Conservation (phyloP, 2,797 vertebrate genomes). For the Chelonia mydas region DNA sequence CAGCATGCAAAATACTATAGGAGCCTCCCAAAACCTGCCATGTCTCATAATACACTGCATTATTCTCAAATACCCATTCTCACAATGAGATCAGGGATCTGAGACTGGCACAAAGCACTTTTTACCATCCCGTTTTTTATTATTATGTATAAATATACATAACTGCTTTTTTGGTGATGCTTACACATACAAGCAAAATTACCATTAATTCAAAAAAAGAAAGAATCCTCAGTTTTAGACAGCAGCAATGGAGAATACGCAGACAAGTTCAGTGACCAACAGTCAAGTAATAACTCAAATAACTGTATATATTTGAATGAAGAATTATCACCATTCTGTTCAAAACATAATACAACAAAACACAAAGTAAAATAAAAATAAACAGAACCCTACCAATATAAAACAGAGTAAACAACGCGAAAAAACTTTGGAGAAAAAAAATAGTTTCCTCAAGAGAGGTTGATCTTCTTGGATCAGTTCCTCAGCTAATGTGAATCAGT, state of each 20-base stretch:
- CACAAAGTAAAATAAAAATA: not conserved
- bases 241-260: not conserved
- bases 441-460: not conserved
- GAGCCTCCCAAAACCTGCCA: not conserved
- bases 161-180: not conserved
- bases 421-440: not conserved
- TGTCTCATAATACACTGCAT: not conserved
- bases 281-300: not conserved
- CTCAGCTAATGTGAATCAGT: not conserved
- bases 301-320: not conserved
- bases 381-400: not conserved
- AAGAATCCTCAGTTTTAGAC: not conserved
- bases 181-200: not conserved
- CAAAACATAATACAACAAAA: constrained; percentile 1
- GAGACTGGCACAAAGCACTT: not conserved
- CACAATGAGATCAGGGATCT: not conserved
- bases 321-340: not conserved
- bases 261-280: not conserved
- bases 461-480: not conserved
- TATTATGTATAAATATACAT: not conserved
- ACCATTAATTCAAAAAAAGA: not conserved
- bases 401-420: not conserved
- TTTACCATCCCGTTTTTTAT: not conserved
- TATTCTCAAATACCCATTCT: not conserved
- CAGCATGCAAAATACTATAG: not conserved